Percentiles rank a stretch among this genome's conserved stretches.
Conservation (phyloP, 2,797 vertebrate species). For the Esox masquinongy region DNA sequence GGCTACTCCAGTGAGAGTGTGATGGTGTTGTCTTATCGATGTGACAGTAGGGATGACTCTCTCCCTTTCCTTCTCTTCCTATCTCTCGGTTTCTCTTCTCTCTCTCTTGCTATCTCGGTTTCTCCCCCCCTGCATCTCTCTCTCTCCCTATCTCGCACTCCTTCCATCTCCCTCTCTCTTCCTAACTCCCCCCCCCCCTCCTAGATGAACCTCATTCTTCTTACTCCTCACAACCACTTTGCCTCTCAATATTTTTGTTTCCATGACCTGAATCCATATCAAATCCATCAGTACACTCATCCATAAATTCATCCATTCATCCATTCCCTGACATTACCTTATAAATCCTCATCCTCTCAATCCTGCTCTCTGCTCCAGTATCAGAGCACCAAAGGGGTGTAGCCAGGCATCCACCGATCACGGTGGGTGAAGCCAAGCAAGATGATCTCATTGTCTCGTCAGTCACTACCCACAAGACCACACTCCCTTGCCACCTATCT, state of each 20-base stretch:
- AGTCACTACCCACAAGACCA: slow-evolving; percentile 21
- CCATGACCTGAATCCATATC: not conserved
- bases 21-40: slow-evolving; percentile 62
- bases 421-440: not conserved
- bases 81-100: no score
- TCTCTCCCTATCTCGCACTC: no score
- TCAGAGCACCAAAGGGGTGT: not conserved
- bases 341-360: not conserved
- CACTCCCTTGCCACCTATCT: not conserved
- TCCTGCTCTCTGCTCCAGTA: not conserved
- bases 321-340: not conserved
- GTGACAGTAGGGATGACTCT: slow-evolving; percentile 62
- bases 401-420: not conserved
- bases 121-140: no score
- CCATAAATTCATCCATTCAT: not conserved
- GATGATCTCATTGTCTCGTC: slow-evolving; percentile 28
- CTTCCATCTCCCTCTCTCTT: no score
- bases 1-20: not conserved
- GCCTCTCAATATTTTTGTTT: not conserved
- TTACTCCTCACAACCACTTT: not conserved
- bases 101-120: no score
- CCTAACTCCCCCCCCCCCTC: not conserved
- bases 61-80: slow-evolving; percentile 4
- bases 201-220: slow-evolving; percentile 49
- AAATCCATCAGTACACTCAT: not conserved